Percentiles rank a stretch among this genome's conserved stretches.
phyloP scores from a whole-genome alignment of 2,113 vertebrate genomes.

The Ptyas mucosa region DNA sequence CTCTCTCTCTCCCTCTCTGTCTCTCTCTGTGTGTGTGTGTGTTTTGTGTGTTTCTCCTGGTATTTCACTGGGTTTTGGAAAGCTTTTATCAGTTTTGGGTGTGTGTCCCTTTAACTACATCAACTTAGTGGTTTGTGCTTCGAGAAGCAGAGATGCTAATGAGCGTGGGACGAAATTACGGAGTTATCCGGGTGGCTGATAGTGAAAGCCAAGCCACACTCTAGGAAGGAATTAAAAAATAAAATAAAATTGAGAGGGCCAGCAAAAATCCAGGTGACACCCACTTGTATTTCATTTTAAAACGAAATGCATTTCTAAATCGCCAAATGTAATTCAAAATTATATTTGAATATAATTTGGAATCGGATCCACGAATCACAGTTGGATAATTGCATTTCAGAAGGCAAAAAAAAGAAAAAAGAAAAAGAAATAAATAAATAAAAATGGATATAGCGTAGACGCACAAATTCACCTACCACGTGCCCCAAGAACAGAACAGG shows the following conservation, averaged over 20 bases:
- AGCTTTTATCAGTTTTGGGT: neutral
- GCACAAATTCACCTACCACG: constrained; percentile 65
- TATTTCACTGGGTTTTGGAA: neutral
- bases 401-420: neutral
- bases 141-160: neutral
- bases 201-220: neutral
- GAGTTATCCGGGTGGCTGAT: neutral
- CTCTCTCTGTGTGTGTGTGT: no score
- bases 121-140: neutral
- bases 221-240: no score
- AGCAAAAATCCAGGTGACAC: constrained; percentile 52
- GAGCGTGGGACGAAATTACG: no score
- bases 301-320: neutral
- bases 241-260: neutral
- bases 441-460: constrained; percentile 58
- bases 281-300: constrained; percentile 54
- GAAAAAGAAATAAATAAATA: no score
- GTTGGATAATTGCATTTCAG: constrained; percentile 72
- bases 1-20: no score
- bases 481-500: constrained; percentile 35
- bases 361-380: constrained; percentile 72
- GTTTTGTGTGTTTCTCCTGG: no score
- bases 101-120: neutral
- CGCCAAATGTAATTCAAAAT: constrained; percentile 71
- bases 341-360: constrained; percentile 75